Conservation (phyloP, 2,113 vertebrate genomes). For the Oreochromis tanganicae region DNA sequence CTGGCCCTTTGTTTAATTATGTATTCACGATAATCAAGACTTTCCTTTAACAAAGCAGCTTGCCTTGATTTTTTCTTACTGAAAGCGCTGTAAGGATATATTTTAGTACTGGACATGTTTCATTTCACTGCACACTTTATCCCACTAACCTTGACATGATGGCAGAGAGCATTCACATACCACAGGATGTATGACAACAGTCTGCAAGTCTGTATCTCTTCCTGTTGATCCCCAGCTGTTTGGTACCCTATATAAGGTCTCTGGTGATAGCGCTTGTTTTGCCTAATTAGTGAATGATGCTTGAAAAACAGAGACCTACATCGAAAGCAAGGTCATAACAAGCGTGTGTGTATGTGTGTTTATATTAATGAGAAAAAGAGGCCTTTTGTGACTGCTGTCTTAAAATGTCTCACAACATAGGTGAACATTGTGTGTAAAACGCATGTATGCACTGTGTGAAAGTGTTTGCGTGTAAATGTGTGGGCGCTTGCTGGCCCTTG, state of each 20-base stretch:
- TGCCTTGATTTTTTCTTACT: not conserved
- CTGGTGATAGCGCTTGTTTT: not conserved
- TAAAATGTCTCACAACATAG: not conserved
- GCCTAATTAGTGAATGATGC: slow-evolving; percentile 25
- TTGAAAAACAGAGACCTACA: not conserved
- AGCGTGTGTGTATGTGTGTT: not conserved
- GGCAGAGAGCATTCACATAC: not conserved
- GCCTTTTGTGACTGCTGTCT: not conserved
- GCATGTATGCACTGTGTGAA: not conserved
- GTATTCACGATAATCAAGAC: not conserved
- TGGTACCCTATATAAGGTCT: not conserved
- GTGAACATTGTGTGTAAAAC: not conserved
- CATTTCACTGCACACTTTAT: not conserved
- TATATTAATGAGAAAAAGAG: not conserved
- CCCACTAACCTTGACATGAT: not conserved
- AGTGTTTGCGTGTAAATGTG: not conserved
- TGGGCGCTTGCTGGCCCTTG: slow-evolving; percentile 33
- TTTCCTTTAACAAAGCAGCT: not conserved
- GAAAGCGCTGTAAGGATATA: not conserved
- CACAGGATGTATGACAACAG: not conserved
- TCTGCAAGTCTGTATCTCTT: not conserved
- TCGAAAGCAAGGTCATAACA: not conserved
- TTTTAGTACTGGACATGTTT: not conserved
- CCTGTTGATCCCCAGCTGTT: not conserved
- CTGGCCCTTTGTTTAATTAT: not conserved